These are phyloP conservation scores for Aphidius colemani DNA, from an alignment of 2,888 invertebrate species.

Conservation along the genomic window DNA sequence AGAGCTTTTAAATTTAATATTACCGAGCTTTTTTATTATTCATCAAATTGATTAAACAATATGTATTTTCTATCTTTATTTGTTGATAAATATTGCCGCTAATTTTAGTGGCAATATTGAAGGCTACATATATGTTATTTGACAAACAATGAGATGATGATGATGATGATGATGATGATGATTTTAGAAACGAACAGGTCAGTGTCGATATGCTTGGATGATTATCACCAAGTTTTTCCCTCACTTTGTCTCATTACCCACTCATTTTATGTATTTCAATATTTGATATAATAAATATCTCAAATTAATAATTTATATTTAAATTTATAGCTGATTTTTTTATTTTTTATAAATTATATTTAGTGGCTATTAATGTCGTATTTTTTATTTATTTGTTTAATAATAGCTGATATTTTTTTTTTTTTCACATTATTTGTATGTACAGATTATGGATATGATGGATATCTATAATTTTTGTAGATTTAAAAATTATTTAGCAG, in stretches of 20 bases:
- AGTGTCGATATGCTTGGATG: constrained; percentile 46
- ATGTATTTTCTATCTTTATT: not conserved
- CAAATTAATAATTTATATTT: not conserved
- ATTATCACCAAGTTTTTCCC: constrained; percentile 18
- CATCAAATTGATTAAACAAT: too few relatives aligned
- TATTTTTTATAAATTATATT: not conserved
- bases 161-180: not conserved
- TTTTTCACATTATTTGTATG: too few relatives aligned
- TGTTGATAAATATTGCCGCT: not conserved
- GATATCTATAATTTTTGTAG: too few relatives aligned
- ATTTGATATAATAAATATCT: not conserved
- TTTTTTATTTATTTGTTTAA: not conserved
- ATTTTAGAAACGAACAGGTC: constrained; percentile 42
- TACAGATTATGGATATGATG: too few relatives aligned
- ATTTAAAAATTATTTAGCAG: too few relatives aligned
- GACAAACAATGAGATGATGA: not conserved
- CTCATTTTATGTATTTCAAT: not conserved
- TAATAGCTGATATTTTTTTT: not conserved
- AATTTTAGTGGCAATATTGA: constrained; percentile 4
- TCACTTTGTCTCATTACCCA: constrained; percentile 2
- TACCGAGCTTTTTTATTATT: not conserved
- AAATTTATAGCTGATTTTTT: not conserved
- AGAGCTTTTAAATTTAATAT: constrained; percentile 27
- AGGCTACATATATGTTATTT: not conserved
- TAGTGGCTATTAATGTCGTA: not conserved